Base-by-base conservation (phyloP, 2,113 vertebrate genomes). In the Thinocorus orbignyianus region DNA sequence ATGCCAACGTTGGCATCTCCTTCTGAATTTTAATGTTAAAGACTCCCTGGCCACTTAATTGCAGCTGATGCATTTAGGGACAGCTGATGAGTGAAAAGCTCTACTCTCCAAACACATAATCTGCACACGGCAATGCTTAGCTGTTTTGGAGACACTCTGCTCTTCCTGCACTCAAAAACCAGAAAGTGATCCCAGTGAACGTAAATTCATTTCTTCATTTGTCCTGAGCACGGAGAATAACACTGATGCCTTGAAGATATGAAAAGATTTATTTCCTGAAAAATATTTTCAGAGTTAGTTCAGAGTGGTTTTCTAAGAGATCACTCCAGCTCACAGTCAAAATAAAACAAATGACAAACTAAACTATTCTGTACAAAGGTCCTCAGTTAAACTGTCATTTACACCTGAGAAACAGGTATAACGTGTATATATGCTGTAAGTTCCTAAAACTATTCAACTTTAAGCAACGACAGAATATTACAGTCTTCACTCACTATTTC, bases 291-390 rank as follows among this genome's bases (percentile, higher is more conserved):
- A 42, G 44, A 90, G 37, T 73, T 88, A 61, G 26, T 69, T 77
- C n/a, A 83, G 41, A 92, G 49, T 11, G 3, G 52, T 77, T 72
- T 88, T 82, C 39, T 76, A 72, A 57, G 79, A 90, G 16, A 30
- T 65, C 62, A 77, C 17, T 28, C 28, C 0, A 4, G 72, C 24
- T 77, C 16, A 77, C 1, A 82, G 31, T 23, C 31, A 85, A 90
- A 93, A 93, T 35, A 93, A 88, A 88, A 66, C 35, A 83, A 65
- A 48, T 44, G 69, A 52, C 30, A 80, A 78, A 55, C 37, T 72
- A 24, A n/a, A n/a, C n/a, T 24, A 60, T 1, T n/a, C n/a, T 41
- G 44, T 30, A 61, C 25, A 62, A 65, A 81, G 10, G 11, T 49
- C 28, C n/a, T 77, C 74, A 37, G n/a, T 49, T 73, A 62, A 80